Base-by-base conservation (phyloP, 2,113 vertebrate genomes). In the Propithecus coquereli region DNA sequence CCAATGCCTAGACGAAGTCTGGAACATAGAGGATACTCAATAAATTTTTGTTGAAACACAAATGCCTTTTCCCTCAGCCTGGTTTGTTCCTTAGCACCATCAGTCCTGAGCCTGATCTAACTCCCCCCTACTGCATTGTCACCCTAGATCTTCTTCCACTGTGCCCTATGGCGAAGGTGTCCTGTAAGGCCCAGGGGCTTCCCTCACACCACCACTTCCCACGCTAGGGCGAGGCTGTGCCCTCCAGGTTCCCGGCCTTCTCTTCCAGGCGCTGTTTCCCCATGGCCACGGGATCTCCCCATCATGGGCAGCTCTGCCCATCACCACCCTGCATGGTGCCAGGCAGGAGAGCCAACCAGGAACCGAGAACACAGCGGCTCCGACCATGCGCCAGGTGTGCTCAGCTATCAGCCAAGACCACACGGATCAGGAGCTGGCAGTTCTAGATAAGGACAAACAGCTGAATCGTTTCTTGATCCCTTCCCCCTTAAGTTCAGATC, bases 321-420 rank as follows among this genome's bases (percentile, higher is more conserved):
- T 54, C 90, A 18, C 16, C 86, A 45, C 40, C 37, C 50, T 50
- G 8, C 3, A 3, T 70, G 77, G 81, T 83, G 45, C 95, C 90
- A 90, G 70, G 14, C 0, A 1, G 50, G 20, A 84, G 65, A 85
- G 95, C 73, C 84, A 54, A 77, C 63, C 37, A 54, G 87, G 79
- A 76, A 89, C 83, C 25, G 43, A 52, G 84, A 82, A 63, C 43
- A 70, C 47, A 37, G 14, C n/a, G 63, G 30, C 63, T 37, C 45
- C 30, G 57, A 50, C 14, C 45, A 66, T 40, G 32, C 16, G 61
- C 80, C 43, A 63, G 13, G 37, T 61, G 23, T 85, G 87, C 65
- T 57, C 63, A 34, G 45, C 17, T 37, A 59, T 34, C 17, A 4
- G 87, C 90, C 87, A 91, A 90, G 68, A 73, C 63, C 76, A 79